phyloP scores from a whole-genome alignment of 2,113 vertebrate species.

The Erpornis zantholeuca region DNA sequence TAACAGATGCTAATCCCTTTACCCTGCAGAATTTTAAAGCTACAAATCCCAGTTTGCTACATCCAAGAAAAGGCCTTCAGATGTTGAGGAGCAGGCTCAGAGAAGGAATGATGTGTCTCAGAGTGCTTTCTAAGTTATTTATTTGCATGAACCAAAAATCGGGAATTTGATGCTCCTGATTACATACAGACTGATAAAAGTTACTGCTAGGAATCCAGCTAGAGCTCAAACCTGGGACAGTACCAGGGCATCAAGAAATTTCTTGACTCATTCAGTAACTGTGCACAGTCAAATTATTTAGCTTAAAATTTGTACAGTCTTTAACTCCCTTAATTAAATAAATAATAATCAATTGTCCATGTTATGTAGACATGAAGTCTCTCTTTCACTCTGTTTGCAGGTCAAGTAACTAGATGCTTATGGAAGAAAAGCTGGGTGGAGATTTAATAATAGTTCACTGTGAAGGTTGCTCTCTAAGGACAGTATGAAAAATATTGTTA shows the following conservation, averaged over 20 bases:
- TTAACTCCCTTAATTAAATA: not conserved
- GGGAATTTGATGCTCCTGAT: not conserved
- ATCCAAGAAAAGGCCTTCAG: not conserved
- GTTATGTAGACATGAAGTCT: not conserved
- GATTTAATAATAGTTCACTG: not conserved
- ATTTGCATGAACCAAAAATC: not conserved
- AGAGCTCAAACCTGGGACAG: not conserved
- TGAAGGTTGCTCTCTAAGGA: not conserved
- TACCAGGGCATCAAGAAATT: not conserved
- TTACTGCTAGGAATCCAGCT: not conserved
- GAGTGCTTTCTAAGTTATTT: not conserved
- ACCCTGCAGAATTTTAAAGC: conserved; percentile 13
- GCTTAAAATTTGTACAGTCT: not conserved
- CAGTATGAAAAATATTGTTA: not conserved
- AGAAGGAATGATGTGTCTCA: not conserved
- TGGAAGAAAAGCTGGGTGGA: not conserved
- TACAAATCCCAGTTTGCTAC: not conserved
- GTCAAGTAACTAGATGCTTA: not conserved
- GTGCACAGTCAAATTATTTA: not conserved
- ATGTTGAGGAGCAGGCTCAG: not conserved
- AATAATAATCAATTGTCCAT: not conserved
- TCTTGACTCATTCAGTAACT: not conserved
- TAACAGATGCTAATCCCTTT: conserved; percentile 25
- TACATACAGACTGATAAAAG: not conserved
- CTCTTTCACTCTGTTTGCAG: not conserved